phyloP scores from a whole-genome alignment of 2,113 vertebrate genomes.

The Neodon shergylaensis region DNA sequence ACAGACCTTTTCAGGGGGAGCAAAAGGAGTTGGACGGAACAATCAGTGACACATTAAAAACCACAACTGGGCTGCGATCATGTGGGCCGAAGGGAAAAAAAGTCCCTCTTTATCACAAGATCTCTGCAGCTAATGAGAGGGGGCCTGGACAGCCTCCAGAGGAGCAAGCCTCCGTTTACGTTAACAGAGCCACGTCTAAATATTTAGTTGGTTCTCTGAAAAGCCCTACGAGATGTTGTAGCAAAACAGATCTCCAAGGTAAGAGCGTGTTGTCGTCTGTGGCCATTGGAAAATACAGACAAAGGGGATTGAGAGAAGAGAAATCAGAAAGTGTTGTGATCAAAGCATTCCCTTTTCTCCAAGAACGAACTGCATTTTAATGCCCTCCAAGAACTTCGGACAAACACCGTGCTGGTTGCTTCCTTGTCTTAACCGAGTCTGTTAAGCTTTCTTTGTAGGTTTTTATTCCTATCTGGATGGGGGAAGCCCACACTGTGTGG shows the following conservation, averaged over 20 bases:
- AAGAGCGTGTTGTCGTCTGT: conserved; percentile 58
- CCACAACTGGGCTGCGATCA: conserved; percentile 72
- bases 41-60: conserved; percentile 82
- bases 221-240: conserved; percentile 63
- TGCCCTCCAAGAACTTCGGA: not conserved
- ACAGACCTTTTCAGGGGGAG: conserved; percentile 83
- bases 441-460: not conserved
- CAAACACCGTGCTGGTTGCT: not conserved
- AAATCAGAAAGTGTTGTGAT: not conserved
- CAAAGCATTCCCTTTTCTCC: not conserved
- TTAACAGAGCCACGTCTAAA: conserved; percentile 75
- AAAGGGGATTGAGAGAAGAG: conserved; percentile 39
- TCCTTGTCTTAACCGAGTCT: not conserved
- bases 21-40: conserved; percentile 83
- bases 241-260: conserved; percentile 60
- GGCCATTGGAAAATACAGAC: conserved; percentile 27
- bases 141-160: conserved; percentile 69
- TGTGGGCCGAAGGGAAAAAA: conserved; percentile 52
- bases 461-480: not conserved
- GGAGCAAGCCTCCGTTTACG: conserved; percentile 52
- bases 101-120: conserved; percentile 69
- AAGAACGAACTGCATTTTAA: not conserved
- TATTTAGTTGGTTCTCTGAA: conserved; percentile 75
- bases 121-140: conserved; percentile 72
- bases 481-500: not conserved